Conservation (phyloP, 2,888 invertebrate genomes). For the Hydrotaea diabolus region DNA sequence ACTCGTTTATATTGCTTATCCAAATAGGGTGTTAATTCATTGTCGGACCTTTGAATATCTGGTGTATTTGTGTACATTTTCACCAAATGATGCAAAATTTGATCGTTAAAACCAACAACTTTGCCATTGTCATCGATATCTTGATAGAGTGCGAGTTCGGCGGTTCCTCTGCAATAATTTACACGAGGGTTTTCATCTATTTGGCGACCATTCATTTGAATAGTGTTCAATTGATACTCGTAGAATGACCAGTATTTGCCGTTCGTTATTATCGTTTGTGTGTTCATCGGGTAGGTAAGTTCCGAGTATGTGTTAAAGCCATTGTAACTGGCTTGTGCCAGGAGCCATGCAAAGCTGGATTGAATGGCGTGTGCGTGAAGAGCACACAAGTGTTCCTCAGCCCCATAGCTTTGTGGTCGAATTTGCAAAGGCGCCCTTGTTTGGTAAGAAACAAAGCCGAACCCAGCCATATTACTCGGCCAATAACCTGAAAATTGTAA, state of each 20-base stretch:
- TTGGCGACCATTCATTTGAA: slow-evolving; percentile 84
- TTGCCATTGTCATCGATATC: slow-evolving; percentile 85
- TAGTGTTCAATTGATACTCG: slow-evolving; percentile 95
- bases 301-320: slow-evolving; percentile 96
- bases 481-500: slow-evolving; percentile 85
- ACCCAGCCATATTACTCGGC: slow-evolving; percentile 90
- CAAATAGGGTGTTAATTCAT: slow-evolving; percentile 88
- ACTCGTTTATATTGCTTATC: slow-evolving; percentile 82
- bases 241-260: slow-evolving; percentile 93
- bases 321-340: slow-evolving; percentile 89
- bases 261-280: slow-evolving; percentile 94
- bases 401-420: slow-evolving; percentile 82
- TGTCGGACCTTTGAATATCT: slow-evolving; percentile 82
- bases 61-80: slow-evolving; percentile 89
- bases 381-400: slow-evolving; percentile 84
- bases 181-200: slow-evolving; percentile 85
- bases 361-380: slow-evolving; percentile 88
- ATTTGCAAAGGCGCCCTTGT: slow-evolving; percentile 84
- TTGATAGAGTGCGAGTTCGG: slow-evolving; percentile 88
- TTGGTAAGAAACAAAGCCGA: slow-evolving; percentile 89
- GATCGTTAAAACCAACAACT: slow-evolving; percentile 90
- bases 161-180: slow-evolving; percentile 91
- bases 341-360: slow-evolving; percentile 90
- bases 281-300: slow-evolving; percentile 93
- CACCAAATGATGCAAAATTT: slow-evolving; percentile 87